These are phyloP conservation scores for Eulithis testata DNA, from an alignment of 2,888 invertebrate genomes.

Conservation along the genomic window DNA sequence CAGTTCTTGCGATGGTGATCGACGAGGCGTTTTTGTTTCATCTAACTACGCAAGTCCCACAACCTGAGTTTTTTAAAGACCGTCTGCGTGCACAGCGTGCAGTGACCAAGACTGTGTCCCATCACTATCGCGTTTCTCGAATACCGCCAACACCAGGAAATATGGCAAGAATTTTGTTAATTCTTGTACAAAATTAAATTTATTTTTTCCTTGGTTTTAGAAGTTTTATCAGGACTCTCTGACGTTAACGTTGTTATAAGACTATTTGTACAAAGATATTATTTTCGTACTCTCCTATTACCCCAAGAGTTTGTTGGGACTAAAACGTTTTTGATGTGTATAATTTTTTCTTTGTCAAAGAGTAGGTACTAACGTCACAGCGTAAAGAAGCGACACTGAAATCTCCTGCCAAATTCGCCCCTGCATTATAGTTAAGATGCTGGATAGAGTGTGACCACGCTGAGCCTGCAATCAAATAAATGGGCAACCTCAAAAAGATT, in stretches of 20 bases:
- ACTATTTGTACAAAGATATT: conserved; percentile 36
- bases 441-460: too few species aligned
- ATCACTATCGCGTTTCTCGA: conserved; percentile 21
- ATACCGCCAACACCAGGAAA: conserved; percentile 34
- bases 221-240: conserved; percentile 44
- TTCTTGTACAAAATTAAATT: conserved; percentile 50
- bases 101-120: conserved; percentile 14
- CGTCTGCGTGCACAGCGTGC: conserved; percentile 1
- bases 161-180: conserved; percentile 50
- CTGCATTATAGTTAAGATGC: too few species aligned
- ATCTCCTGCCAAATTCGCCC: too few species aligned
- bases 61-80: background rate
- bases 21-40: too few species aligned
- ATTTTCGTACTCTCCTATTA: conserved; percentile 11
- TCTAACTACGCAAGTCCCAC: too few species aligned
- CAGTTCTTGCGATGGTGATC: too few species aligned
- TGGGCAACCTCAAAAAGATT: too few species aligned
- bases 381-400: too few species aligned
- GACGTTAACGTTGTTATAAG: conserved; percentile 45
- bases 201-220: conserved; percentile 45
- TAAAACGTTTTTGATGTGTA: background rate
- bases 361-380: too few species aligned
- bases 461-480: too few species aligned
- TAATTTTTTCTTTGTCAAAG: background rate
- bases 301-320: background rate